A percentile compares a stretch with the other conserved stretches of the same genome.
Conservation (phyloP, 2,113 vertebrate genomes). For the Sarotherodon lohbergeri region DNA sequence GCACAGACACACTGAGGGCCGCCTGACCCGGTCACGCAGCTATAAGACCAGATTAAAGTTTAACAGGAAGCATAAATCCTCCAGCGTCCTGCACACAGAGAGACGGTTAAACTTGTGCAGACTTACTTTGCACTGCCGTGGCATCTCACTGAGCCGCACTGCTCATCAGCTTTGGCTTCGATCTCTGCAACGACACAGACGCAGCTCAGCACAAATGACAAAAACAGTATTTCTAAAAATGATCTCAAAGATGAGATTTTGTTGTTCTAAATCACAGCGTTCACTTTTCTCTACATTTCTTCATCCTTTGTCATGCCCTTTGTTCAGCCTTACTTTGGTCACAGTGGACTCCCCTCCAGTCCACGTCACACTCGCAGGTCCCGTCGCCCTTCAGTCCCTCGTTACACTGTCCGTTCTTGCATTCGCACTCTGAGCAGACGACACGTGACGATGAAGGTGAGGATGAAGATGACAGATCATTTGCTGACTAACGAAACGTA, state of each 20-base stretch:
- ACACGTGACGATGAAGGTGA: background rate
- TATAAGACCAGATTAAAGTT: constrained; percentile 19
- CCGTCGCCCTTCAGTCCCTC: constrained; percentile 79
- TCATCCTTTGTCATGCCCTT: background rate
- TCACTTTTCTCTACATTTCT: background rate
- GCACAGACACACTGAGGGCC: constrained; percentile 79
- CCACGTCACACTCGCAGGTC: constrained; percentile 80
- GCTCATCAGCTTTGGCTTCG: constrained; percentile 56
- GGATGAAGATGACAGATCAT: background rate
- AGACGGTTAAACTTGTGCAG: background rate
- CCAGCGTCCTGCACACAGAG: background rate
- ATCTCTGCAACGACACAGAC: constrained; percentile 73
- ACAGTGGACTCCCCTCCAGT: constrained; percentile 85
- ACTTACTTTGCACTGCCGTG: constrained; percentile 93
- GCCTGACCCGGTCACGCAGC: constrained; percentile 66
- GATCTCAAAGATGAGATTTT: background rate
- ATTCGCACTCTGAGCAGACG: constrained; percentile 71
- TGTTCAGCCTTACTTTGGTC: constrained; percentile 64
- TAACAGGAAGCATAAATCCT: background rate
- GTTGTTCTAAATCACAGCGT: background rate
- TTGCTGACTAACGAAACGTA: background rate
- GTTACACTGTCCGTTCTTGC: constrained; percentile 80
- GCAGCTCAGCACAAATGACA: background rate
- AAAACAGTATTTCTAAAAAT: background rate
- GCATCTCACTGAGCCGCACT: constrained; percentile 75